Conservation (phyloP, 2,888 invertebrate species). For the Nemapogon koenigi region DNA sequence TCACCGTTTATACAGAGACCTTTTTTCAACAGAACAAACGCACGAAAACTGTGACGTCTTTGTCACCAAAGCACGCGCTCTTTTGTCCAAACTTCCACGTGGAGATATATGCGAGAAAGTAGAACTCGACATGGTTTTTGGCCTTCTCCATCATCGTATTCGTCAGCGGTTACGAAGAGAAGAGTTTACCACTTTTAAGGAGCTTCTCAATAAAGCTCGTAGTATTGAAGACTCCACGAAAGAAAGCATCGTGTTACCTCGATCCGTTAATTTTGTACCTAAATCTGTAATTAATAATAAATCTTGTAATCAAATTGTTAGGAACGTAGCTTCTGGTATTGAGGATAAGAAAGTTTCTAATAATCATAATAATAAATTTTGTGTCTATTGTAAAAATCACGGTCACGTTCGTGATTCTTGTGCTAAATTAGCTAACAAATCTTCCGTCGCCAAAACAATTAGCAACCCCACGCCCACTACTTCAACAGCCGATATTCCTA, state of each 20-base stretch:
- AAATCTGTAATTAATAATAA: no score
- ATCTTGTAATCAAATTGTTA: no score
- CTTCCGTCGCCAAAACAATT: no score
- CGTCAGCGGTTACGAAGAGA: conserved; percentile 19
- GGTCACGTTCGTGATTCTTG: no score
- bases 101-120: conserved; percentile 9
- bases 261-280: conserved; percentile 9
- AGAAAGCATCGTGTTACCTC: not conserved
- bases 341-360: no score
- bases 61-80: conserved; percentile 9
- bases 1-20: conserved; percentile 11
- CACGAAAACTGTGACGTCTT: conserved; percentile 14
- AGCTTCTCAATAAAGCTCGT: conserved; percentile 9
- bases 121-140: conserved; percentile 16
- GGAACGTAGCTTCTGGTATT: no score
- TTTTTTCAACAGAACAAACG: conserved; percentile 12
- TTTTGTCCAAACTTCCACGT: conserved; percentile 14
- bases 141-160: conserved; percentile 13
- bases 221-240: conserved; percentile 8
- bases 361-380: no score
- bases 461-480: no score
- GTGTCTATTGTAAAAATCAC: no score
- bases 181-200: conserved; percentile 14
- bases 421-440: no score
- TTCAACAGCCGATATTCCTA: conserved; percentile 8